Percentiles rank a stretch among this genome's conserved stretches.
These are phyloP conservation scores for Trypoxylus dichotomus DNA, from an alignment of 1,140 invertebrate genomes.

Conservation along the genomic window DNA sequence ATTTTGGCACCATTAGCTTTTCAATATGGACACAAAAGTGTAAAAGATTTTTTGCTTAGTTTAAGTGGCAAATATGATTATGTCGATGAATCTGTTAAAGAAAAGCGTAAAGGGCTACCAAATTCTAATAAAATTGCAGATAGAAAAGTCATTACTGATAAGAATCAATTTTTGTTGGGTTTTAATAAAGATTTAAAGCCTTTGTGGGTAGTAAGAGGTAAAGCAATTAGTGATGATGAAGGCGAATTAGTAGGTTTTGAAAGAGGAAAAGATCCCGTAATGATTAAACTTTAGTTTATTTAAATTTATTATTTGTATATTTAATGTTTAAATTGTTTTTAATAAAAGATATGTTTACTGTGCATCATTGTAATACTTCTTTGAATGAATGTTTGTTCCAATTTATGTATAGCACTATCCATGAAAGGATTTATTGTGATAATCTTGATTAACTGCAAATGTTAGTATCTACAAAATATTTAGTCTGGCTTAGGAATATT, in stretches of 20 bases:
- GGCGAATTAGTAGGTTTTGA: slow-evolving; percentile 19
- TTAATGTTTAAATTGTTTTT: too few species aligned
- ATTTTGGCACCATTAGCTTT: slow-evolving; percentile 50
- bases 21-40: slow-evolving; percentile 49
- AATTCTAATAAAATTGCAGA: background rate
- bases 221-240: background rate
- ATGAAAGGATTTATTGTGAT: too few species aligned
- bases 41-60: slow-evolving; percentile 43
- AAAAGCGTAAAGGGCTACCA: background rate
- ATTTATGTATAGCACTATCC: too few species aligned
- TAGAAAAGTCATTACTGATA: background rate
- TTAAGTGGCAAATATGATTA: slow-evolving; percentile 34
- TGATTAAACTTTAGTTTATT: background rate
- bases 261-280: background rate
- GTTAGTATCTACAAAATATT: too few species aligned
- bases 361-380: too few species aligned
- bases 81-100: background rate
- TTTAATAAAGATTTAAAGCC: background rate
- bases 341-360: too few species aligned
- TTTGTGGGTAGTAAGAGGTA: background rate
- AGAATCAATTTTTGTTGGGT: background rate
- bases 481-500: too few species aligned
- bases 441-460: too few species aligned
- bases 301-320: background rate
- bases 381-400: too few species aligned